Percentiles rank a stretch among this genome's conserved stretches.
Evolutionary conservation across 2,113 vertebrate species (phyloP).

Genomic region (Phalacrocorax carbo): DNA sequence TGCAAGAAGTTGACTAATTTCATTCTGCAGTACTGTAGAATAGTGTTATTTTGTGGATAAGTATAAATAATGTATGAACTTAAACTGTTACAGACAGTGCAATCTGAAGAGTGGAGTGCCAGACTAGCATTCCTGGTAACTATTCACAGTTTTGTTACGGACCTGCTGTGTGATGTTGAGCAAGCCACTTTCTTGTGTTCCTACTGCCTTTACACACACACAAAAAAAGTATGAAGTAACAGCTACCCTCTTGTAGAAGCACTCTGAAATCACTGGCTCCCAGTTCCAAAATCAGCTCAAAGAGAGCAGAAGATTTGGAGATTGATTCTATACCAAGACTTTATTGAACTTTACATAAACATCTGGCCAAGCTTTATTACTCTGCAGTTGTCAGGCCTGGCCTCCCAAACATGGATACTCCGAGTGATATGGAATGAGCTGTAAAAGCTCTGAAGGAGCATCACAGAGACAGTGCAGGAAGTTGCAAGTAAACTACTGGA

Average conservation of each 20-base stretch:
- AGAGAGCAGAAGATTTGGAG: not conserved
- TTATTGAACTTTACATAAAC: not conserved
- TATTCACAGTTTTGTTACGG: not conserved
- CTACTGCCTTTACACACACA: not conserved
- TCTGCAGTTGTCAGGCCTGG: not conserved
- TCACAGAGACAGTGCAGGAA: fast-evolving
- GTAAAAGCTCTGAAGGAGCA: not conserved
- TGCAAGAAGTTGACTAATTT: not conserved
- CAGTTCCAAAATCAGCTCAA: not conserved
- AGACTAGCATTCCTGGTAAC: not conserved
- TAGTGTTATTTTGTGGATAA: not conserved
- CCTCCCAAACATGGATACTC: not conserved
- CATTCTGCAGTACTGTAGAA: not conserved
- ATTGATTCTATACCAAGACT: not conserved
- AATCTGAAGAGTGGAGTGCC: not conserved
- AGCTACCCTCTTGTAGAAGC: not conserved
- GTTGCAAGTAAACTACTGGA: not conserved
- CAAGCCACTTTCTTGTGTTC: not conserved
- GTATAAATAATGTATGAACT: not conserved
- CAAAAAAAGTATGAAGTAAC: not conserved
- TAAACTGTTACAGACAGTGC: not conserved
- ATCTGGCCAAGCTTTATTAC: not conserved
- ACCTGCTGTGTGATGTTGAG: not conserved
- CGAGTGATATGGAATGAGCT: not conserved
- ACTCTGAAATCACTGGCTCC: not conserved